phyloP scores from a whole-genome alignment of 2,888 invertebrate genomes.

The Leptopilina syphax region DNA sequence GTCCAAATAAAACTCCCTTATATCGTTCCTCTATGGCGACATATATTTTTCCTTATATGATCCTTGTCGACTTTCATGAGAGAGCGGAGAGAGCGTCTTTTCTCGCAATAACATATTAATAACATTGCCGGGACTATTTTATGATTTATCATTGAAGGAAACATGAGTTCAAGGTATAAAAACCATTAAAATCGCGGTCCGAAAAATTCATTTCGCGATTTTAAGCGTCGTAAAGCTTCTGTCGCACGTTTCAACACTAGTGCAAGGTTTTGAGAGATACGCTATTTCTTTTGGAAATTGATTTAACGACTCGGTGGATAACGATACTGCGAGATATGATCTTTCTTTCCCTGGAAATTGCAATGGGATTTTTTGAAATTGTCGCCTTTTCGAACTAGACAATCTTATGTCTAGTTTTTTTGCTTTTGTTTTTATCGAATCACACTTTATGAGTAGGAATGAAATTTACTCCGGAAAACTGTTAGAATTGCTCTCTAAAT shows the following conservation, averaged over 20 bases:
- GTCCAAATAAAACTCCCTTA: conserved; percentile 48
- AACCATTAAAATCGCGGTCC: conserved; percentile 61
- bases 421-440: no score
- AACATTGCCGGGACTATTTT: conserved; percentile 62
- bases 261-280: conserved; percentile 49
- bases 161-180: conserved; percentile 68
- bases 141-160: conserved; percentile 69
- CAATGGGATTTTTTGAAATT: conserved; percentile 7
- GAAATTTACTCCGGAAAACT: no score
- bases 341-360: conserved; percentile 16
- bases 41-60: conserved; percentile 72
- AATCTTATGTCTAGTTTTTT: no score
- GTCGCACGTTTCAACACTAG: conserved; percentile 67
- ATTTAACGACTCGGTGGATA: conserved; percentile 41
- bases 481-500: no score
- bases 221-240: conserved; percentile 73
- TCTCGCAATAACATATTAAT: conserved; percentile 77
- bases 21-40: conserved; percentile 56
- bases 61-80: conserved; percentile 77
- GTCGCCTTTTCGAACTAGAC: conserved; percentile 12
- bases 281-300: conserved; percentile 56
- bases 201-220: conserved; percentile 52
- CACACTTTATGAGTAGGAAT: no score
- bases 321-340: conserved; percentile 43
- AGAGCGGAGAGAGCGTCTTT: conserved; percentile 69